Percentiles rank a stretch among this genome's conserved stretches.
These are phyloP conservation scores for Mola mola DNA, from an alignment of 2,113 vertebrate genomes.

Conservation along the genomic window DNA sequence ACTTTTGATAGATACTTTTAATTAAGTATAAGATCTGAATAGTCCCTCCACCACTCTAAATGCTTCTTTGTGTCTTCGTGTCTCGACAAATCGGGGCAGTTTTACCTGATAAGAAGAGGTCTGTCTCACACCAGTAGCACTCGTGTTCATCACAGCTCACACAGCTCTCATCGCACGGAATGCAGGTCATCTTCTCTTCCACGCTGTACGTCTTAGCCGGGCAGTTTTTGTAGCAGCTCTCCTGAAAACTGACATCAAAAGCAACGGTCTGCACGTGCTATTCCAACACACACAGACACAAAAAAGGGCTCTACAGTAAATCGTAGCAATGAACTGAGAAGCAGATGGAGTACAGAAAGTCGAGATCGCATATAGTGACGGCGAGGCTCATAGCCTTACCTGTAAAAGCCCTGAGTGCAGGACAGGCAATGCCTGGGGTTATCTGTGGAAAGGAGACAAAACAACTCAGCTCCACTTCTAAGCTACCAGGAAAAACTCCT, in stretches of 20 bases:
- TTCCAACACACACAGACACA: conserved; percentile 3
- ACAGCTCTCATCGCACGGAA: conserved; percentile 82
- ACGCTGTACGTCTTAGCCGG: conserved; percentile 87
- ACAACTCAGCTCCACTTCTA: conserved; percentile 32
- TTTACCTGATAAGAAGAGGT: conserved; percentile 88
- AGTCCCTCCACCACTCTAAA: too few species aligned
- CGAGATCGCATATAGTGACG: conserved; percentile 55
- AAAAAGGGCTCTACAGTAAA: conserved; percentile 29
- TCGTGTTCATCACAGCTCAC: conserved; percentile 84
- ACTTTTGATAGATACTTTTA: too few species aligned
- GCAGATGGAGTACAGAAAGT: conserved; percentile 31
- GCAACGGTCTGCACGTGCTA: conserved; percentile 4
- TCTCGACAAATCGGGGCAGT: too few species aligned
- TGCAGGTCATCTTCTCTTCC: conserved; percentile 82
- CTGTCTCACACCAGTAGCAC: conserved; percentile 88
- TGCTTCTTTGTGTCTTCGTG: too few species aligned
- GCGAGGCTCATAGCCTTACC: conserved; percentile 84
- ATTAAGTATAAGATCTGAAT: too few species aligned
- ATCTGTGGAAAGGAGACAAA: conserved; percentile 83
- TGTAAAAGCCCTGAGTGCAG: conserved; percentile 87
- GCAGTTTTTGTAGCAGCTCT: conserved; percentile 86
- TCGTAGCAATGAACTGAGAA: conserved; percentile 24
- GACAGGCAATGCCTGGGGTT: conserved; percentile 87
- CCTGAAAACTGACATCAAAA: conserved; percentile 84
- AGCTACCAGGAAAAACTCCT: conserved; percentile 4